phyloP scores from a whole-genome alignment of 1,140 invertebrate genomes.

The Andricus grossulariae region DNA sequence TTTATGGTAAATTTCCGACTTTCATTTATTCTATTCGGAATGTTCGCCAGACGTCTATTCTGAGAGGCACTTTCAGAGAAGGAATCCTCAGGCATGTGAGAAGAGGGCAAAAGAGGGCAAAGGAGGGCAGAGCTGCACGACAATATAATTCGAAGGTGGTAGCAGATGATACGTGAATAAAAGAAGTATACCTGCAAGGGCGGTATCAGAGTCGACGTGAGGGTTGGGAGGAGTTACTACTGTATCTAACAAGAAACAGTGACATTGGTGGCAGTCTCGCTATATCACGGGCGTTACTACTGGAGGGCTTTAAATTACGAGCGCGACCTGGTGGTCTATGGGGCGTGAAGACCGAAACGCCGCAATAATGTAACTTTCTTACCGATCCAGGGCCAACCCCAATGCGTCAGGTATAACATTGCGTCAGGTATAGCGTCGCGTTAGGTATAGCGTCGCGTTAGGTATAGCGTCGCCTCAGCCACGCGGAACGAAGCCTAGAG shows the following conservation, averaged over 20 bases:
- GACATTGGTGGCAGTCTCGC: not conserved
- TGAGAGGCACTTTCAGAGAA: conserved; percentile 4
- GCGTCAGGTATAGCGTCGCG: conserved; percentile 43
- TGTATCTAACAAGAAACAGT: conserved; percentile 26
- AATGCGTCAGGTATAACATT: conserved; percentile 43
- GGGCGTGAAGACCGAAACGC: conserved; percentile 61
- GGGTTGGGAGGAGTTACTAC: not conserved
- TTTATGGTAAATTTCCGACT: conserved; percentile 16
- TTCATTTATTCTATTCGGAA: not conserved
- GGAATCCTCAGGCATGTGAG: not conserved
- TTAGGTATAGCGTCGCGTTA: conserved; percentile 44
- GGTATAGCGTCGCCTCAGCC: conserved; percentile 45
- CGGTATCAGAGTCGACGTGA: not conserved
- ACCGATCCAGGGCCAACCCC: conserved; percentile 47
- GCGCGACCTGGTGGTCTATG: conserved; percentile 60
- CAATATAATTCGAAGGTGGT: conserved; percentile 16
- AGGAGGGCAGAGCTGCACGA: not conserved
- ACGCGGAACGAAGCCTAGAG: conserved; percentile 50
- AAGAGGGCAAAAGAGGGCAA: not conserved
- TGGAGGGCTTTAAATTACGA: conserved; percentile 57
- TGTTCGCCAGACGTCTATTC: conserved; percentile 22
- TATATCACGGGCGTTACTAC: conserved; percentile 40
- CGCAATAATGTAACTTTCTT: conserved; percentile 68
- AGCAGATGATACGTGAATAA: conserved; percentile 24
- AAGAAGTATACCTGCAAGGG: conserved; percentile 17